Conservation (phyloP, 2,797 vertebrate species). For the Hippoglossus hippoglossus region DNA sequence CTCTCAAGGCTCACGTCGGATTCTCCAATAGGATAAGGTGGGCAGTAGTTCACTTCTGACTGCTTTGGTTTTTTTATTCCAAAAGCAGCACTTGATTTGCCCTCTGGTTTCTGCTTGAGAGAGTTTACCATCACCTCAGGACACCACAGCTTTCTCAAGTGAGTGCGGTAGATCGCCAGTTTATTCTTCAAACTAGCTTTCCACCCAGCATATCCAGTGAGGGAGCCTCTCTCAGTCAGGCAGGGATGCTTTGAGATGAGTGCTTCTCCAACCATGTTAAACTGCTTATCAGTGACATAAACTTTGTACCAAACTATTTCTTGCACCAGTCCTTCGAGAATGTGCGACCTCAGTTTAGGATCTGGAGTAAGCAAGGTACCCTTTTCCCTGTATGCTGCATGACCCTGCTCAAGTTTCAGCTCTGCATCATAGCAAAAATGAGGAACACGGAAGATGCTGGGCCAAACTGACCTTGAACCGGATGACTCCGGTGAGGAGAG, state of each 20-base stretch:
- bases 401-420: slow-evolving; percentile 2
- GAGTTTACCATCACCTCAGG: slow-evolving; percentile 44
- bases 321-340: slow-evolving; percentile 34
- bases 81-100: slow-evolving; percentile 3
- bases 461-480: no score
- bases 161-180: slow-evolving; percentile 47
- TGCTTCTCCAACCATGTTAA: no score
- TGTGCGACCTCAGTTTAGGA: slow-evolving; percentile 14
- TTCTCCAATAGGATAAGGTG: slow-evolving; percentile 1
- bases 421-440: slow-evolving; percentile 10
- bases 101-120: slow-evolving; percentile 11
- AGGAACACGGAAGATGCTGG: slow-evolving; percentile 9
- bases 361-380: slow-evolving; percentile 2
- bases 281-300: slow-evolving; percentile 7
- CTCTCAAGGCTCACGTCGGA: slow-evolving; percentile 2
- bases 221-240: no score
- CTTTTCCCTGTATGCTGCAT: not conserved
- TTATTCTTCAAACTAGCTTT: no score
- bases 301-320: slow-evolving; percentile 22
- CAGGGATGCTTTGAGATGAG: no score
- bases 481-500: not conserved
- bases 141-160: slow-evolving; percentile 27
- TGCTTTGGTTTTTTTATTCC: slow-evolving; percentile 33
- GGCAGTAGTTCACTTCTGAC: slow-evolving; percentile 5
- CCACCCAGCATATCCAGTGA: no score